Evolutionary conservation across 2,888 invertebrate genomes (phyloP), one percentile per base, ranked within the genome.

Genomic region (Dorcus hopei): DNA sequence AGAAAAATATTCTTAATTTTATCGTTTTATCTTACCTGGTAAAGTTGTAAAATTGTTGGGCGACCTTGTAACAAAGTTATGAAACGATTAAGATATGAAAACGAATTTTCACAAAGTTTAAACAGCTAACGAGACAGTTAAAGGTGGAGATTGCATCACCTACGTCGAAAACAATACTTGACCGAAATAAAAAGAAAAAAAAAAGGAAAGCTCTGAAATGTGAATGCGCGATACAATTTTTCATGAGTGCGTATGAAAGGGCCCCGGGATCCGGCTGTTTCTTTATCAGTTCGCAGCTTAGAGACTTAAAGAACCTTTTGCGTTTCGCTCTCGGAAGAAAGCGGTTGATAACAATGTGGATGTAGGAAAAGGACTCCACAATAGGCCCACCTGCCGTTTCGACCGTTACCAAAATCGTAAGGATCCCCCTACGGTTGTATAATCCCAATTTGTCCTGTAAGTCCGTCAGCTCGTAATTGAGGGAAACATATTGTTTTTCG

Each of bases 331-430:
- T 50, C 39, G 39, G 50, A 40, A n/a, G 38, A 55, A 42, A 50
- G 42, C 42, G 40, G 45, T 49, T 33, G 55, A 50, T 43, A 55
- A 55, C 49, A 55, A 55, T 50, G 40, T 40, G 40, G 9, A 50
- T 42, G 49, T 42, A 26, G 50, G 26, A 26, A 9, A 19, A 33
- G 40, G 43, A 55, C 50, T 49, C 39, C 48, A 63, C 61, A 61
- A 61, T 63, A 61, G 52, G 38, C 45, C 49, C 57, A 52, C 62
- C 57, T 57, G 50, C 54, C 49, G 51, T 54, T 49, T 50, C 56
- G 41, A 45, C 38, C 54, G 48, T 52, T 52, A 49, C 33, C 11
- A 49, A 38, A 38, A 49, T 49, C 8, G 49, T 49, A 33, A 38
- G 14, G 49, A 38, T 38, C 42, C 53, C 39, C 49, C 26, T 47